Evolutionary conservation across 2,888 invertebrate species (phyloP), one percentile per base, ranked within the genome.

Genomic region (Pachycephus smyrnensis): DNA sequence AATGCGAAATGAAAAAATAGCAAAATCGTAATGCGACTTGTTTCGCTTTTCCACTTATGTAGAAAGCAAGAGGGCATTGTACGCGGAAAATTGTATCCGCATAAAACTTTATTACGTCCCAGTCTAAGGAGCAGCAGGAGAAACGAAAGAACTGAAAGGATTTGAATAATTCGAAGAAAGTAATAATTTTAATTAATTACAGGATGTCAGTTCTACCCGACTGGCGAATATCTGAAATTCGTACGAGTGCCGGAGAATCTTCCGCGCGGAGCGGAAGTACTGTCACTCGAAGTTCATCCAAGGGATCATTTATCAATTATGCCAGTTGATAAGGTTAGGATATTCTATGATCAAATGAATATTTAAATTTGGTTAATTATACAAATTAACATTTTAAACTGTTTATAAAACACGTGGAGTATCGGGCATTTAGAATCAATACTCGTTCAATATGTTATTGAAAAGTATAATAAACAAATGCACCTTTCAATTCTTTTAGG

Each of bases 161-260:
- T 23, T 55, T 23, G 9, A 23, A 55, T 55, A 55, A 23, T 23
- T 6, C 15, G 6, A 23, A 55, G 15, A 55, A 23, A 55, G 23
- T 55, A 55, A 55, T 40, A 79, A 73, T 80, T 79, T 36, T 82
- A 68, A 69, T 77, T 35, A 35, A 37, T 79, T 92, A 12, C 93
- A 95, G 96, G 95, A 90, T 97, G 97, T 90, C 96, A 96, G 89
- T 97, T 97, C 92, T 96, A 96, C 89, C 96, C 97, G 11, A 93
- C 94, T 3, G 96, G 96, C 68, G 97, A 97, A 91, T 97, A 97
- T 87, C 92, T 97, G 82, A 94, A 96, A 86, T 97, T 97, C 88
- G 96, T 97, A 80, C 94, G 97, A 84, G 95, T 97, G 83, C 96
- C 97, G 11, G 97, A 97, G 91, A 96, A 96, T 90, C 92, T 96